Conservation (phyloP, 2,113 vertebrate genomes). For the Pao palembangensis region DNA sequence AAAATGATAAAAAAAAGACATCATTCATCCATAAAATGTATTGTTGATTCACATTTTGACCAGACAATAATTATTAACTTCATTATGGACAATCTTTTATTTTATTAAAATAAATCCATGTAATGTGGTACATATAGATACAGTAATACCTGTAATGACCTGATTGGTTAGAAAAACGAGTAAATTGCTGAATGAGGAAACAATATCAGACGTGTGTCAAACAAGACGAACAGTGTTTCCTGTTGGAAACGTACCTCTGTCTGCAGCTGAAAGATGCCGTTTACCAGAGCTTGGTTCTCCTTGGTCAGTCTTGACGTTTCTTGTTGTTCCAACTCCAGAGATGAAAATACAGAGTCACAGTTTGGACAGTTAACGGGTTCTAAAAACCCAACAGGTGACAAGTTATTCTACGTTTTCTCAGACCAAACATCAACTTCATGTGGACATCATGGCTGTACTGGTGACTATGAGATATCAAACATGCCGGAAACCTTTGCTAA, state of each 20-base stretch:
- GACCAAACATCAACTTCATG: not conserved
- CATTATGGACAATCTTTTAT: no score
- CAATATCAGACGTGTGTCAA: not conserved
- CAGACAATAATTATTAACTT: no score
- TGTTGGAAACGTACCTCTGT: slow-evolving; percentile 31
- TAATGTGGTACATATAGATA: no score
- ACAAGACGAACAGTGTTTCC: no score
- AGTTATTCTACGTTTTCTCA: not conserved
- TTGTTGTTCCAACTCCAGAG: slow-evolving; percentile 72
- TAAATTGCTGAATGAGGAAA: no score
- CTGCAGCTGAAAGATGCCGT: slow-evolving; percentile 70
- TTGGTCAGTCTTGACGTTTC: slow-evolving; percentile 43
- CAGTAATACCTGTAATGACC: no score
- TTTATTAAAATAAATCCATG: no score
- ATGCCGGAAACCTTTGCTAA: not conserved
- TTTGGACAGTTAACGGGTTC: slow-evolving; percentile 52
- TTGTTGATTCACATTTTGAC: no score
- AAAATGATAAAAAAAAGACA: no score
- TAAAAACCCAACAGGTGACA: not conserved
- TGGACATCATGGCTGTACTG: not conserved
- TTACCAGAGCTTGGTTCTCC: slow-evolving; percentile 74
- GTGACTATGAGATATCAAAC: not conserved
- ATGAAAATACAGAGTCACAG: slow-evolving; percentile 60
- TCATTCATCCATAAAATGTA: no score
- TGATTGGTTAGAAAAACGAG: no score